Conservation (phyloP, 2,797 vertebrate genomes). For the Erethizon dorsatum region DNA sequence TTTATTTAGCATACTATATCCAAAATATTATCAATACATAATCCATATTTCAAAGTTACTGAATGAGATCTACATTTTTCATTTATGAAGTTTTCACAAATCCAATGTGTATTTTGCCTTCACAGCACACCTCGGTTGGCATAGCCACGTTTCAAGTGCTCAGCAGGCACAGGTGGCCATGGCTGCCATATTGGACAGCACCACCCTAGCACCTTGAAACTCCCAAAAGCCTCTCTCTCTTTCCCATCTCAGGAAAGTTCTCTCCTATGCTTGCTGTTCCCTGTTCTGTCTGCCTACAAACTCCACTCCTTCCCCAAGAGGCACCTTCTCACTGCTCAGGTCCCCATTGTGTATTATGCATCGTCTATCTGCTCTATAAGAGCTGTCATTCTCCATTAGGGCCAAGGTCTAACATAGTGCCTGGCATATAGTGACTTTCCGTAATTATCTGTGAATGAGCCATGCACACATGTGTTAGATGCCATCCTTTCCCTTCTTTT, state of each 20-base stretch:
- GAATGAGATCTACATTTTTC: neutral
- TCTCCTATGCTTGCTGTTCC: neutral
- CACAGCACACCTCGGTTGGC: neutral
- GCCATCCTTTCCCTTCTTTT: neutral
- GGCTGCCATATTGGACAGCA: neutral
- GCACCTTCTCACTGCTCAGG: neutral
- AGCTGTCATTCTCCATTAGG: neutral
- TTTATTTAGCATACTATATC: conserved; percentile 58
- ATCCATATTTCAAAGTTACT: neutral
- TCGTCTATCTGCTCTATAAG: neutral
- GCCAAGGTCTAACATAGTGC: neutral
- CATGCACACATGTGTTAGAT: neutral
- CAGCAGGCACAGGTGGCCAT: no score
- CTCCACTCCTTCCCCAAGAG: neutral
- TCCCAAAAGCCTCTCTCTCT: neutral
- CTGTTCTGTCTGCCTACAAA: neutral
- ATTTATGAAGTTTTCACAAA: neutral
- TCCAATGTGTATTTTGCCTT: neutral
- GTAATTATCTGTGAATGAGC: neutral
- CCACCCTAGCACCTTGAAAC: neutral
- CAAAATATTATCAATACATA: conserved; percentile 18
- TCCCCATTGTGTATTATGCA: neutral
- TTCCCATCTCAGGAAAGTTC: neutral
- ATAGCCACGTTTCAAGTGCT: neutral
- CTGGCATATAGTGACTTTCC: neutral